A percentile compares a stretch with the other conserved stretches of the same genome.
phyloP scores from a whole-genome alignment of 1,140 invertebrate species.

The Sarcophaga peregrina region DNA sequence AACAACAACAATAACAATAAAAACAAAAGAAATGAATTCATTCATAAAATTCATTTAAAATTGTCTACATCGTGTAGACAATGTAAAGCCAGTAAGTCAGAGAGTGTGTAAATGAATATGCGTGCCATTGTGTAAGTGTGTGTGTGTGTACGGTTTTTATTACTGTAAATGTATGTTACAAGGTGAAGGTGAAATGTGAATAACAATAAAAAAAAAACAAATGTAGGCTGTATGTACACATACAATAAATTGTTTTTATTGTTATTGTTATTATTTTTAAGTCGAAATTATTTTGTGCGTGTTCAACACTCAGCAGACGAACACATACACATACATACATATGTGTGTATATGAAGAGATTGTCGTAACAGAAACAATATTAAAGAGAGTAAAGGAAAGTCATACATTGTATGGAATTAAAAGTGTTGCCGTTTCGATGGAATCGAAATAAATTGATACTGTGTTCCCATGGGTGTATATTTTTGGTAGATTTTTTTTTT shows the following conservation, averaged over 20 bases:
- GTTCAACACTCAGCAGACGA: background rate
- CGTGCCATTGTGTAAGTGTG: background rate
- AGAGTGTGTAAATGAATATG: background rate
- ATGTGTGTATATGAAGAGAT: background rate
- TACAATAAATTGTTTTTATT: background rate
- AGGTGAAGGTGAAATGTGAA: slow-evolving; percentile 35
- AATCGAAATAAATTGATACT: too few species aligned
- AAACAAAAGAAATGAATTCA: slow-evolving; percentile 20
- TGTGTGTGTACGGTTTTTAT: background rate
- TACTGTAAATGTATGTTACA: slow-evolving; percentile 32
- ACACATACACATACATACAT: background rate
- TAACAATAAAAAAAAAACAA: background rate
- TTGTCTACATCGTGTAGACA: background rate
- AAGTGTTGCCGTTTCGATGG: too few species aligned
- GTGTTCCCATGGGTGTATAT: too few species aligned
- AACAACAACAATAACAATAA: too few species aligned
- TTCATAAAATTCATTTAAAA: slow-evolving; percentile 30
- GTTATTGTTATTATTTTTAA: background rate
- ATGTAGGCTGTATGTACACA: too few species aligned
- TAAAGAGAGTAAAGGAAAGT: too few species aligned
- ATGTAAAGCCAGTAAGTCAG: background rate
- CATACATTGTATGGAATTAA: too few species aligned
- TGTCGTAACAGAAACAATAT: too few species aligned
- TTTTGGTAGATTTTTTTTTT: too few species aligned
- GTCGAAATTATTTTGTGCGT: slow-evolving; percentile 21